Percentiles rank a stretch among this genome's conserved stretches.
Conservation (phyloP, 2,797 vertebrate species). For the Malacoctenus gilli region DNA sequence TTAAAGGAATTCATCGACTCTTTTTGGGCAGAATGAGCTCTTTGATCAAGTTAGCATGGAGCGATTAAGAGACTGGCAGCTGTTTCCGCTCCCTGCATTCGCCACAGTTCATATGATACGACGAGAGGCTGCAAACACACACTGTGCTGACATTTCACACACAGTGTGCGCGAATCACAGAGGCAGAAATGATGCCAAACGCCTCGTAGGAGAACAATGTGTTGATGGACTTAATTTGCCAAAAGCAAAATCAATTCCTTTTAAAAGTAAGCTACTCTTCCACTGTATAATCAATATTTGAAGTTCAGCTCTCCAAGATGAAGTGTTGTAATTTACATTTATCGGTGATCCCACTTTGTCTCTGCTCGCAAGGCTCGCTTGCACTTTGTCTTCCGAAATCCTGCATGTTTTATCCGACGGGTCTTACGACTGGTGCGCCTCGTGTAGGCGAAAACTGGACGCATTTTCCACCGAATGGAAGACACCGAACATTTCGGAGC, state of each 20-base stretch:
- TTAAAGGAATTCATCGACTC: constrained; percentile 56
- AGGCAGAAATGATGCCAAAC: constrained; percentile 31
- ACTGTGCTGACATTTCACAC: constrained; percentile 19
- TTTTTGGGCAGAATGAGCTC: constrained; percentile 54
- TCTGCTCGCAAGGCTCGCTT: background rate
- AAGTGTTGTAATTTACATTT: constrained; percentile 51
- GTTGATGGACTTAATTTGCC: constrained; percentile 59
- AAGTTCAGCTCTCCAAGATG: constrained; percentile 49
- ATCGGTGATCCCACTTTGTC: constrained; percentile 8
- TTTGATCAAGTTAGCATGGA: constrained; percentile 58
- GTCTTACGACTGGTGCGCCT: background rate
- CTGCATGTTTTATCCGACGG: background rate
- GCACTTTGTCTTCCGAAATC: background rate
- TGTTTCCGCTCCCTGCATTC: constrained; percentile 32
- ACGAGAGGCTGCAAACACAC: constrained; percentile 24
- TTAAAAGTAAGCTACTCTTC: constrained; percentile 44
- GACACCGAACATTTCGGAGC: background rate
- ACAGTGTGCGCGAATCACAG: background rate
- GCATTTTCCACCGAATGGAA: background rate
- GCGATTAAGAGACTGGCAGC: constrained; percentile 47
- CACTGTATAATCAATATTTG: constrained; percentile 46
- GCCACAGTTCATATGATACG: constrained; percentile 28
- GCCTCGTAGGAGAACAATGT: constrained; percentile 26
- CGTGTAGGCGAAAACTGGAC: background rate
- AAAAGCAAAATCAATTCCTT: constrained; percentile 56